These are phyloP conservation scores for Chlorops oryzae DNA, from an alignment of 1,140 invertebrate genomes.

Conservation along the genomic window DNA sequence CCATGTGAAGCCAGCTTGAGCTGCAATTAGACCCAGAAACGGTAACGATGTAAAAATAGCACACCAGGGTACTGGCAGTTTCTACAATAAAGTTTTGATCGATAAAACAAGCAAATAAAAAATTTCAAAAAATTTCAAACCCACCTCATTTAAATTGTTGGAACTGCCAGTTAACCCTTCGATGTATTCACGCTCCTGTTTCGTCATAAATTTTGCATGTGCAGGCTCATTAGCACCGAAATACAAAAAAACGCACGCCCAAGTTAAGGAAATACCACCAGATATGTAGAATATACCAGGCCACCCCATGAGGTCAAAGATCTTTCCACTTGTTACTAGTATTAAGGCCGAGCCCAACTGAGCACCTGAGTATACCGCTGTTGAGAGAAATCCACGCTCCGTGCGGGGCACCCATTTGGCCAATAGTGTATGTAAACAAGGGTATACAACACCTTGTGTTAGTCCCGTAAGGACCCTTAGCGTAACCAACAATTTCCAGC, in stretches of 20 bases:
- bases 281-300: constrained; percentile 72
- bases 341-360: constrained; percentile 70
- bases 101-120: too few relatives aligned
- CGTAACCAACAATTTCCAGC: constrained; percentile 55
- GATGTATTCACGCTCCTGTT: constrained; percentile 59
- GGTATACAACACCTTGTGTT: constrained; percentile 71
- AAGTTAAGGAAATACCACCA: constrained; percentile 58
- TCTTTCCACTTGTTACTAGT: constrained; percentile 61
- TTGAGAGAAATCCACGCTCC: constrained; percentile 56
- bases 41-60: constrained; percentile 70
- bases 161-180: constrained; percentile 45
- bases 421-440: constrained; percentile 61
- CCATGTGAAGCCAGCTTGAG: constrained; percentile 88
- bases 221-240: constrained; percentile 63
- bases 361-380: constrained; percentile 59
- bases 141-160: constrained; percentile 23
- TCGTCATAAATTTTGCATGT: constrained; percentile 53
- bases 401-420: constrained; percentile 51
- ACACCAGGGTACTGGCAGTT: constrained; percentile 63
- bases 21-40: constrained; percentile 76
- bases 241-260: constrained; percentile 58
- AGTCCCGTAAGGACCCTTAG: constrained; percentile 70
- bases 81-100: too few relatives aligned
- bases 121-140: constrained; percentile 9
- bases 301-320: constrained; percentile 68